These are phyloP conservation scores for Sparus aurata DNA, from an alignment of 2,797 vertebrate genomes.

Conservation along the genomic window DNA sequence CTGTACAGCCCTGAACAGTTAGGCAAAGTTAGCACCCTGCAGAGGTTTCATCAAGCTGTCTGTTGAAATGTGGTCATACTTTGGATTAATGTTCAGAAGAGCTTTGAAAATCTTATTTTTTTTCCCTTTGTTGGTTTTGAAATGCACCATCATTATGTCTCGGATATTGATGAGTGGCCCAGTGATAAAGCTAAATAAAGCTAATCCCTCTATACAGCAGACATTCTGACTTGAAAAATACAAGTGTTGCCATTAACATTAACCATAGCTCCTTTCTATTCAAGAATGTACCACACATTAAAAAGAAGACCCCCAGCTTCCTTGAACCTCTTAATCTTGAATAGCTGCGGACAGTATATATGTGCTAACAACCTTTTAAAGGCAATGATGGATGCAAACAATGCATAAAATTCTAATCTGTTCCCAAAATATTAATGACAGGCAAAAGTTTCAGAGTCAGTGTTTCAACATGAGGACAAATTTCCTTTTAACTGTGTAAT, in stretches of 20 bases:
- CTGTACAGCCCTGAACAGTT: too few species aligned
- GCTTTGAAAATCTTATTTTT: neutral
- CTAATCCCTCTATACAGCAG: neutral
- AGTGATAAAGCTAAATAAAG: neutral
- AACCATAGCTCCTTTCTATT: neutral
- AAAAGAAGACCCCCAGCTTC: too few species aligned
- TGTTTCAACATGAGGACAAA: too few species aligned
- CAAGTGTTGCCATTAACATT: neutral
- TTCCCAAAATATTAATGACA: too few species aligned
- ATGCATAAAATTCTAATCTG: too few species aligned
- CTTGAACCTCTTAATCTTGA: too few species aligned
- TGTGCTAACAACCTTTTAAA: too few species aligned
- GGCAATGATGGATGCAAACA: too few species aligned
- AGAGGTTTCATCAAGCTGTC: constrained; percentile 18
- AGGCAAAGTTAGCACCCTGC: constrained; percentile 15
- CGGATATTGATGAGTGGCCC: neutral
- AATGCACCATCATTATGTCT: constrained; percentile 3
- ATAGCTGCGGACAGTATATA: too few species aligned
- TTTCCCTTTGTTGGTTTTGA: neutral
- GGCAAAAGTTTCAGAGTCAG: too few species aligned
- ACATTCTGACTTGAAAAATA: neutral
- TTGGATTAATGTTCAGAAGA: neutral
- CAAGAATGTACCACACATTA: neutral
- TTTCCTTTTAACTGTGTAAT: too few species aligned
- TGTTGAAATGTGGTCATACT: neutral